Conservation (phyloP, 2,113 vertebrate species). For the Neomonachus schauinslandi region DNA sequence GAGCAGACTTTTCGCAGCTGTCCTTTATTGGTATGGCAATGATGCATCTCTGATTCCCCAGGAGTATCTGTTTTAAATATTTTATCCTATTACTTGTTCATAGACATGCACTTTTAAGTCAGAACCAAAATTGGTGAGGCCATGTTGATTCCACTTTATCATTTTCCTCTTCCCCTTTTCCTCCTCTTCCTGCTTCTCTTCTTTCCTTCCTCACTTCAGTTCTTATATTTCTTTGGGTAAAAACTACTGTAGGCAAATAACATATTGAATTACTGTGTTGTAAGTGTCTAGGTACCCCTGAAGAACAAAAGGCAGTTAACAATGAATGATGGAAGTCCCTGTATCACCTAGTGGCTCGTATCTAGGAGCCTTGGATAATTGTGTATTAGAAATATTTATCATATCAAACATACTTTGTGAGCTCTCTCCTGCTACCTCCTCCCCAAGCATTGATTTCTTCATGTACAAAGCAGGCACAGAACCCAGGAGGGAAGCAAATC, state of each 20-base stretch:
- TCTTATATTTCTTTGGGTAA: not conserved
- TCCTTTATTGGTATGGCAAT: not conserved
- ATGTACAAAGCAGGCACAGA: not conserved
- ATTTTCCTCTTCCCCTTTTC: not conserved
- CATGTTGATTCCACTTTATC: not conserved
- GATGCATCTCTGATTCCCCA: not conserved
- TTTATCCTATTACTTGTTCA: not conserved
- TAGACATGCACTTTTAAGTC: not conserved
- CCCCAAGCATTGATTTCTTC: not conserved
- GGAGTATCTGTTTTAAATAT: not conserved
- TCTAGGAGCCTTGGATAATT: not conserved
- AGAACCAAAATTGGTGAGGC: not conserved
- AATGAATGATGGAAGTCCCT: not conserved
- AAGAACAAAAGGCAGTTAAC: not conserved
- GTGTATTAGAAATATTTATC: not conserved
- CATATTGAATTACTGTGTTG: not conserved
- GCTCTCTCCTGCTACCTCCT: accelerated
- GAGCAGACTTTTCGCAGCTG: not conserved
- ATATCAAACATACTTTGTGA: not conserved
- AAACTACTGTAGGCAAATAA: not conserved
- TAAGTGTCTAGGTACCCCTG: not conserved
- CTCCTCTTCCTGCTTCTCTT: not conserved
- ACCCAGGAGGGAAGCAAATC: not conserved
- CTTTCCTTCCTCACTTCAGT: not conserved
- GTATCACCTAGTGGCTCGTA: not conserved